These are phyloP conservation scores for Drosophila gunungcola DNA, from an alignment of 1,140 invertebrate species.

Conservation along the genomic window DNA sequence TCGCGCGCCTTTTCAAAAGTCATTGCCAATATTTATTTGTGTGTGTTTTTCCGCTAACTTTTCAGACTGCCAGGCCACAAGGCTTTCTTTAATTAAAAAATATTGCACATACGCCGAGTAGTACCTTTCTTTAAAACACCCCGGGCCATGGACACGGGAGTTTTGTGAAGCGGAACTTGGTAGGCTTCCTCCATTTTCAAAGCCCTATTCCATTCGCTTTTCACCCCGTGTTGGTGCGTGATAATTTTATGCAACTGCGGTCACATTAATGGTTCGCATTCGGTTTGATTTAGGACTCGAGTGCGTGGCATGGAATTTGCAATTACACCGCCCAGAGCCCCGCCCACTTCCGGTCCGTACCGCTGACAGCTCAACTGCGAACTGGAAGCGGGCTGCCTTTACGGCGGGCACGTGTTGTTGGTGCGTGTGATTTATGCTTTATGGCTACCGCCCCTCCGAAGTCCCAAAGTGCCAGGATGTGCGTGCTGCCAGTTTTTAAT, in stretches of 20 bases:
- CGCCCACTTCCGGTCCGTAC: constrained; percentile 2
- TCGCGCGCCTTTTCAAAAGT: constrained; percentile 40
- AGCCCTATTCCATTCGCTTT: background rate
- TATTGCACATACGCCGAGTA: constrained; percentile 55
- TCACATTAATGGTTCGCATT: constrained; percentile 72
- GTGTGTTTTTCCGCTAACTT: constrained; percentile 39
- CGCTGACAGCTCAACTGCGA: constrained; percentile 67
- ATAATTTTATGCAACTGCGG: constrained; percentile 75
- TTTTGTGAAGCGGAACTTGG: constrained; percentile 12
- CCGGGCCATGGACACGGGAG: constrained; percentile 18
- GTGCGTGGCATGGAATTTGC: constrained; percentile 74
- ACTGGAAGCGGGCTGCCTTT: constrained; percentile 47
- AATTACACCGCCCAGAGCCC: constrained; percentile 53
- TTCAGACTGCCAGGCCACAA: constrained; percentile 29
- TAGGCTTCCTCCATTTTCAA: constrained; percentile 1
- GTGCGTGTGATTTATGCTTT: constrained; percentile 72
- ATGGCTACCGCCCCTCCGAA: constrained; percentile 1
- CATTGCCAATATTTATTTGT: constrained; percentile 60
- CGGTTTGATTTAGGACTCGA: constrained; percentile 73
- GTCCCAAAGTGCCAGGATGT: constrained; percentile 37
- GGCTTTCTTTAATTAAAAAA: constrained; percentile 46
- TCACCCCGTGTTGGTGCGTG: constrained; percentile 45
- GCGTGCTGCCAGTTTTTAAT: constrained; percentile 78
- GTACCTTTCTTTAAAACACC: background rate
- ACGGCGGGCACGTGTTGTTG: constrained; percentile 63